A percentile compares a stretch with the other conserved stretches of the same genome.
Conservation (phyloP, 2,113 vertebrate species). For the Aegotheles bennettii region DNA sequence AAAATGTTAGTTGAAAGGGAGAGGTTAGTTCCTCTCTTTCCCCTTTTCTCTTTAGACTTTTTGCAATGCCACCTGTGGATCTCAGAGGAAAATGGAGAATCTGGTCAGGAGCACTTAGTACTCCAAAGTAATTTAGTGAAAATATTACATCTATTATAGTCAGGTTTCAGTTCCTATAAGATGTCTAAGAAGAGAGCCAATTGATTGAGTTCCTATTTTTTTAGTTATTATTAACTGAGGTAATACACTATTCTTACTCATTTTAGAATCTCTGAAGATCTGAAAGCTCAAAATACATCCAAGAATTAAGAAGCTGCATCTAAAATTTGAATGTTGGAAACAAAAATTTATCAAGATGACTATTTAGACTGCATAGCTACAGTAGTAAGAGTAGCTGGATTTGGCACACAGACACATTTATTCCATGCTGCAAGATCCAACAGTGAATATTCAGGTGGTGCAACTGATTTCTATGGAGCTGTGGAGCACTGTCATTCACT, state of each 20-base stretch:
- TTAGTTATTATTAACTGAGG: neutral
- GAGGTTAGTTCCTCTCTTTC: accelerated
- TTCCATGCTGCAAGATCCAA: neutral
- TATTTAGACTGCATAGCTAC: neutral
- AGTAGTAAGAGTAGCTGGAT: neutral
- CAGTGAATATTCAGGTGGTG: neutral
- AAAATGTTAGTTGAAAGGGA: neutral
- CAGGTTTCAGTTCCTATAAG: neutral
- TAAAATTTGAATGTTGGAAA: neutral
- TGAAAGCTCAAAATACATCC: neutral
- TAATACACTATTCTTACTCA: neutral
- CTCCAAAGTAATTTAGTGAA: neutral
- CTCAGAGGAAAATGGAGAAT: neutral
- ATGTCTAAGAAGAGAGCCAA: neutral
- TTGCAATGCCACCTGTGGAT: neutral
- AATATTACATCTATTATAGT: neutral
- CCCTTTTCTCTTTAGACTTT: neutral
- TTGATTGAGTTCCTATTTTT: neutral
- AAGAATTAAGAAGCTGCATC: neutral
- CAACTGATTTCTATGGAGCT: neutral
- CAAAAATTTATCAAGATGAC: neutral
- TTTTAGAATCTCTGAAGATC: neutral
- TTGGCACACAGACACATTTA: neutral
- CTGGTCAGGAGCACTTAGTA: neutral
- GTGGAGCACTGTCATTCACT: neutral